Base-by-base conservation (phyloP, 2,797 vertebrate genomes). In the Phylloscopus collybita region DNA sequence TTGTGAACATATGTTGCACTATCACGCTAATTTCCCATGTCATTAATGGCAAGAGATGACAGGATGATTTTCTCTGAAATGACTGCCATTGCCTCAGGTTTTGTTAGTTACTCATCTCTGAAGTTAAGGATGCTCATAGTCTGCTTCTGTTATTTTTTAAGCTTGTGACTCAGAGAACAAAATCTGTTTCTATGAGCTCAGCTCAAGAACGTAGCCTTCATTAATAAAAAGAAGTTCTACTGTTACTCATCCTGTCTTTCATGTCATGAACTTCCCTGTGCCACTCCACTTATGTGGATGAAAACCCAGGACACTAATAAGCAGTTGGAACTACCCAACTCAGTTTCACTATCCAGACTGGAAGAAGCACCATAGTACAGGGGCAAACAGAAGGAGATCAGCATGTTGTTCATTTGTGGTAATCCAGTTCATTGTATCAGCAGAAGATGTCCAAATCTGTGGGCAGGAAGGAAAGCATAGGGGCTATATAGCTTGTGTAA, bases 101-200 rank as follows among this genome's bases (percentile, higher is more conserved):
- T 91, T 92, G 45, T 71, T 85, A 61, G 7, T 85, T 82, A 70
- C 36, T 76, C n/a, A 54, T 9, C n/a, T 51, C 30, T 69, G 30
- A 80, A 71, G 22, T 57, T 82, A 56, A 51, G 15, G n/a, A 47
- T 87, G 34, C 15, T 76, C 11, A 17, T 21, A 56, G 21, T 36
- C 22, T 91, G 44, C 47, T 59, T 89, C 76, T 87, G 13, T 61
- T 86, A 69, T 67, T 88, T 83, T 57, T 65, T 61, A 62, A 92
- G 29, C 45, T 40, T 71, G 50, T 80, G 47, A 80, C 80, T 86
- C 80, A 74, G 54, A 67, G n/a, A 88, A 74, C 45, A 15, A 49
- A 42, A 75, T 64, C 49, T 60, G 14, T 16, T 64, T 45, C 45
- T 50, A 0, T 34, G 54, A 79, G 32, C 57, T 93, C 57, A 80